Percentiles rank a stretch among this genome's conserved stretches.
These are phyloP conservation scores for Phortica okadai DNA, from an alignment of 2,888 invertebrate genomes.

Conservation along the genomic window DNA sequence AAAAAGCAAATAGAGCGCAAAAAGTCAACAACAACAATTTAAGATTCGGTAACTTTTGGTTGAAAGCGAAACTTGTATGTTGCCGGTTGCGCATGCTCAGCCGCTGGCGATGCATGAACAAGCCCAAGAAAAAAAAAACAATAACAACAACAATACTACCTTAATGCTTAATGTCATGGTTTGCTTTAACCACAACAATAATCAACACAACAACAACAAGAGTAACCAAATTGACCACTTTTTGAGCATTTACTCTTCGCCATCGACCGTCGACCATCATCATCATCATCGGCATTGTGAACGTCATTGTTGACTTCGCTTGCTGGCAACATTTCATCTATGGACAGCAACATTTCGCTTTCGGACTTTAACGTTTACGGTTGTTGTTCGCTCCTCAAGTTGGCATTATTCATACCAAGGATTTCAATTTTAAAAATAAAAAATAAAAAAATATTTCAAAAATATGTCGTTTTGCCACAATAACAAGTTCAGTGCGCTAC, in stretches of 20 bases:
- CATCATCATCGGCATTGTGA: slow-evolving; percentile 3
- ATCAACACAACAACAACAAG: not conserved
- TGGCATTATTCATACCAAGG: slow-evolving; percentile 14
- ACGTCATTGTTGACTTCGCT: slow-evolving; percentile 44
- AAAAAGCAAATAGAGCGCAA: slow-evolving; percentile 21
- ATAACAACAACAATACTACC: not conserved
- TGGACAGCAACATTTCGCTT: slow-evolving; percentile 54
- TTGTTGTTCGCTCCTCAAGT: slow-evolving; percentile 34
- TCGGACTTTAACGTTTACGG: slow-evolving; percentile 55
- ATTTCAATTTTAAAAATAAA: slow-evolving; percentile 18
- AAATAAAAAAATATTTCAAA: slow-evolving; percentile 41
- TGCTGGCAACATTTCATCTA: slow-evolving; percentile 50
- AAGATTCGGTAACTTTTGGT: not conserved
- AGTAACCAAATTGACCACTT: slow-evolving; percentile 1
- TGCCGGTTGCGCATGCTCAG: slow-evolving; percentile 23
- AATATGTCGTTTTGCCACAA: not conserved
- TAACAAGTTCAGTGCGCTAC: not conserved
- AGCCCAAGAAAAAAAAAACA: not conserved
- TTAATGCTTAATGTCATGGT: slow-evolving; percentile 19
- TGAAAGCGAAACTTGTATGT: slow-evolving; percentile 12
- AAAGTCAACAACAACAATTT: slow-evolving; percentile 46
- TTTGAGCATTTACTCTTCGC: not conserved
- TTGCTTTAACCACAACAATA: slow-evolving; percentile 8
- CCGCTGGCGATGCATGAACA: slow-evolving; percentile 14
- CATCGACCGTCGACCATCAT: not conserved